Evolutionary conservation across 2,888 invertebrate genomes (phyloP).

Genomic region (Eustalomyia histrio): DNA sequence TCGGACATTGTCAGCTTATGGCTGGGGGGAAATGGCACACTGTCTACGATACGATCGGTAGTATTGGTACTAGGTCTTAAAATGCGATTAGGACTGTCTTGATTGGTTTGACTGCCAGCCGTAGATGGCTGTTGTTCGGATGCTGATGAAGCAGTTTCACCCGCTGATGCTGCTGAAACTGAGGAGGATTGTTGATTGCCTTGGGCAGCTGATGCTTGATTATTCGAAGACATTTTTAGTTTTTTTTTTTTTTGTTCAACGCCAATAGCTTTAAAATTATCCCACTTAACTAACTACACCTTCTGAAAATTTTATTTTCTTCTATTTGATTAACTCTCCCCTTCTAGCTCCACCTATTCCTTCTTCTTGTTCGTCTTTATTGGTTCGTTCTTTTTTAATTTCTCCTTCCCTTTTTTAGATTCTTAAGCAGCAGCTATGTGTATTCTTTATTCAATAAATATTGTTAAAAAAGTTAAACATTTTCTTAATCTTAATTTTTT

Average conservation of each 20-base stretch:
- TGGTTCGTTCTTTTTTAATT: conserved; percentile 18
- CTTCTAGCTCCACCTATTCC: conserved; percentile 43
- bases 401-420: conserved; percentile 1
- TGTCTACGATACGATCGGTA: conserved; percentile 72
- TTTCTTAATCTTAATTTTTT: neutral
- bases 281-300: conserved; percentile 26
- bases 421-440: conserved; percentile 44
- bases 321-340: conserved; percentile 24
- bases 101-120: conserved; percentile 55
- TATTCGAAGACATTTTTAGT: conserved; percentile 76
- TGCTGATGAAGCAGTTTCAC: conserved; percentile 49
- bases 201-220: conserved; percentile 74
- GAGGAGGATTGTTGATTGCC: conserved; percentile 63
- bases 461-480: conserved; percentile 12
- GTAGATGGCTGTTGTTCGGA: conserved; percentile 53
- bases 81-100: conserved; percentile 69
- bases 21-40: conserved; percentile 99
- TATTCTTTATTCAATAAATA: conserved; percentile 49
- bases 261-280: conserved; percentile 42
- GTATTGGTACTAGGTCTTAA: conserved; percentile 69
- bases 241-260: conserved; percentile 13
- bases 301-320: conserved; percentile 19
- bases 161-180: conserved; percentile 30
- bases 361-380: no score
- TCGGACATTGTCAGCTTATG: conserved; percentile 96